Evolutionary conservation across 2,113 vertebrate genomes (phyloP), one percentile per base, ranked within the genome.

Genomic region (Sigmodon hispidus): DNA sequence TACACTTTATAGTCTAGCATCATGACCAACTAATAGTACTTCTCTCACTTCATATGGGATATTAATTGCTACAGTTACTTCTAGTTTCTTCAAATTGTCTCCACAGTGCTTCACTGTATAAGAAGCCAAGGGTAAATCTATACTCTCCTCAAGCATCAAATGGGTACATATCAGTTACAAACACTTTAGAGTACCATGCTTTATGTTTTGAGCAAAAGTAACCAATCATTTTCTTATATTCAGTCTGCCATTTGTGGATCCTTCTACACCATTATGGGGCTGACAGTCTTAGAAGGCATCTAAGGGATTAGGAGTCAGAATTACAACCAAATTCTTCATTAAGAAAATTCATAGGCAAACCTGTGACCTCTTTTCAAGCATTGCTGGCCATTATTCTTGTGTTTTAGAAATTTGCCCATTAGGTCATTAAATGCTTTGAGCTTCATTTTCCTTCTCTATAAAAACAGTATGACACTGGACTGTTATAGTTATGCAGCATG

Each of bases 401-500:
- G 29, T 94, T 96, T 96, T 91, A 95, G 89, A 96, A 91, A 48
- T 94, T 93, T 95, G 75, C 19, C 55, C 84, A 94, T 90, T 93
- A 97, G 91, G 57, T 40, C 61, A 96, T 97, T 97, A 97, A 96
- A 92, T 93, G 65, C 84, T 96, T 97, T 91, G 94, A 96, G 76
- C 43, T 97, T 91, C 48, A 77, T 92, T 96, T 91, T 96, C 93
- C 55, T 93, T 93, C 91, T 96, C 83, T 97, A 95, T 96, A 96
- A 97, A 96, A 97, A 81, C 91, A 94, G 94, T 96, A 63, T 95
- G 96, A 96, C 85, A 95, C 45, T 95, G 87, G 89, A 91, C 95
- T 96, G 57, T 96, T 98, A 96, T 90, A 97, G 97, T 97, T 96
- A 95, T 93, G 87, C 97, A 97, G 93, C 80, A 94, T 97, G 91